Evolutionary conservation across 2,113 vertebrate species (phyloP).

Genomic region (Seriola rivoliana): DNA sequence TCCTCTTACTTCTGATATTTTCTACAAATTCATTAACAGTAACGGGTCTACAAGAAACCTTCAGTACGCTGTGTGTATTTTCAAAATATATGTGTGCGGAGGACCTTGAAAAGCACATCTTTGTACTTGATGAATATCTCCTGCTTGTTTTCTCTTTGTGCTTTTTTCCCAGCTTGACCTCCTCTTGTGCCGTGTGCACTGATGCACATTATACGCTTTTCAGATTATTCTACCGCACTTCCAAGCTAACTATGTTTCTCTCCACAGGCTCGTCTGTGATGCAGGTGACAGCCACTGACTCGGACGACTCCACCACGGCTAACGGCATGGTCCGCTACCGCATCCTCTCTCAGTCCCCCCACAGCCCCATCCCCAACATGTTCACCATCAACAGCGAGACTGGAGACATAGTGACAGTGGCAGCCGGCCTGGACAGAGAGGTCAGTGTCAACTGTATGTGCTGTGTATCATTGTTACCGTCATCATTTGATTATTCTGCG

Average conservation of each 20-base stretch:
- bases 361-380: slow-evolving; percentile 98
- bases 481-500: neutral
- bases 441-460: slow-evolving; percentile 80
- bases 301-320: slow-evolving; percentile 92
- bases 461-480: too few relatives aligned
- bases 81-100: slow-evolving; percentile 13
- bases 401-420: slow-evolving; percentile 95
- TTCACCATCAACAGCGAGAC: slow-evolving; percentile 98
- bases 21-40: slow-evolving; percentile 37
- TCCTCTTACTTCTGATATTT: slow-evolving; percentile 31
- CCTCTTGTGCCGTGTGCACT: neutral
- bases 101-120: slow-evolving; percentile 26
- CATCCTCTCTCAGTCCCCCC: slow-evolving; percentile 93
- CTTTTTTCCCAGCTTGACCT: slow-evolving; percentile 12
- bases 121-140: slow-evolving; percentile 19
- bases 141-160: slow-evolving; percentile 8
- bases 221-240: neutral
- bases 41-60: slow-evolving; percentile 11
- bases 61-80: neutral
- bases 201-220: neutral
- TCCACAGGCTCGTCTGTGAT: slow-evolving; percentile 94
- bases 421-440: slow-evolving; percentile 96
- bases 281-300: slow-evolving; percentile 95
- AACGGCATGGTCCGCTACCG: slow-evolving; percentile 97
- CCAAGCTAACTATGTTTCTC: slow-evolving; percentile 19